Base-by-base conservation (phyloP, 2,113 vertebrate genomes). In the Camelus bactrianus region DNA sequence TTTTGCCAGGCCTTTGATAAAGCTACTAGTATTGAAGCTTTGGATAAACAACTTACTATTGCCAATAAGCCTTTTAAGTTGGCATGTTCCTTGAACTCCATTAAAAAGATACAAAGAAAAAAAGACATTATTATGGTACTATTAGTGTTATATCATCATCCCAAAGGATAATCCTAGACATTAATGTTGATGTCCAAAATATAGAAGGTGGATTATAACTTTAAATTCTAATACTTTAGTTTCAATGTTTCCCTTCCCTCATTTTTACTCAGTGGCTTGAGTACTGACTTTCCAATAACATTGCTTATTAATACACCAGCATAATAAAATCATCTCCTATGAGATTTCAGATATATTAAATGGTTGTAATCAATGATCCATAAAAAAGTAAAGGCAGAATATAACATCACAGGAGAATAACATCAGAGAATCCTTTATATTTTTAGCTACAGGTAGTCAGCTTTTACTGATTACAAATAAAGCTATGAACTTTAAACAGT, bases 1-100 rank as follows among this genome's bases (percentile, higher is more conserved):
- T 88, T 87, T 81, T 81, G 32, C 32, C 42, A 76, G 48, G 54
- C 2, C 35, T 50, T 95, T 64, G 30, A 97, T 76, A 85, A 89
- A 80, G 20, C 15, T 52, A 46, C 38, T 52, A 69, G 26, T 85
- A 32, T 28, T 76, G 14, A 17, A 65, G 3, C 35, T 64, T 52
- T 89, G 42, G 2, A 56, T 22, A 83, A 93, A 87, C 5, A 84
- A 64, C 12, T 28, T 56, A 35, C 28, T 62, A n/a, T 64, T 65
- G 26, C 4, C 67, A 91, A 50, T 54, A 82, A 4, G 3, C 56
- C 56, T 91, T 92, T 91, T 35, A 83, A 38, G 1, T 90, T 93
- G 72, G 5, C 42, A 58, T 90, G 19, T 89, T 94, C 62, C 19
- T 65, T 89, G 48, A 96, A 85, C 13, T 50, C 19, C 50, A 86